Base-by-base conservation (phyloP, 2,797 vertebrate species). In the Melanotaenia parkinsoni region DNA sequence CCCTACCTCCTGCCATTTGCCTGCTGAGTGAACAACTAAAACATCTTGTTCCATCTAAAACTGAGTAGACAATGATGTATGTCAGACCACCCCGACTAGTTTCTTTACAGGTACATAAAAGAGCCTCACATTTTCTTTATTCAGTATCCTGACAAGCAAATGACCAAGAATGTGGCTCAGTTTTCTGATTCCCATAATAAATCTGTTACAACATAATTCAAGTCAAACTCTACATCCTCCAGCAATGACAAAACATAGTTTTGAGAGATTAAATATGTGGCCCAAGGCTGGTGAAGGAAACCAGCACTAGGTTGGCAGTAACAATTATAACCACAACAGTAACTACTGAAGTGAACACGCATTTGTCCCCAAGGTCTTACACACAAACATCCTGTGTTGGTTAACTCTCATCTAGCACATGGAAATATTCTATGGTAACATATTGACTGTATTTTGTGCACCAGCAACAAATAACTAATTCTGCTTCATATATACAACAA, bases 1-100 rank as follows among this genome's bases (percentile, higher is more conserved):
- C 28, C 57, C 76, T 71, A 66, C 71, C 60, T 82, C 74, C 74
- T 74, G 69, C 70, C 60, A 64, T 62, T 37, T 62, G 67, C 38
- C 33, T 63, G 30, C 61, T 65, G 40, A 72, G 58, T 50, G 18
- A 67, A 58, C 11, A 22, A 50, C 67, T 66, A 30, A 60, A 51
- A 79, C 45, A 35, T n/a, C 57, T 59, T 60, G 51, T 13, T 30
- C 16, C 58, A 53, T 63, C 50, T 47, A 70, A 26, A 26, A 57
- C 61, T 70, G 33, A 79, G 13, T 50, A 22, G 43, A 47, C 38
- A 57, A 22, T 59, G 9, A 30, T 40, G 9, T 9, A 43, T 63
- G 57, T 65, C 26, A 67, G 3, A 54, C 58, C 14, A 64, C 1
- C 9, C 28, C 7, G 45, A 9, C 40, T 32, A 32, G 14, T 68